Percentiles rank a stretch among this genome's conserved stretches.
These are phyloP conservation scores for Taxidea taxus DNA, from an alignment of 2,113 vertebrate genomes.

Conservation along the genomic window DNA sequence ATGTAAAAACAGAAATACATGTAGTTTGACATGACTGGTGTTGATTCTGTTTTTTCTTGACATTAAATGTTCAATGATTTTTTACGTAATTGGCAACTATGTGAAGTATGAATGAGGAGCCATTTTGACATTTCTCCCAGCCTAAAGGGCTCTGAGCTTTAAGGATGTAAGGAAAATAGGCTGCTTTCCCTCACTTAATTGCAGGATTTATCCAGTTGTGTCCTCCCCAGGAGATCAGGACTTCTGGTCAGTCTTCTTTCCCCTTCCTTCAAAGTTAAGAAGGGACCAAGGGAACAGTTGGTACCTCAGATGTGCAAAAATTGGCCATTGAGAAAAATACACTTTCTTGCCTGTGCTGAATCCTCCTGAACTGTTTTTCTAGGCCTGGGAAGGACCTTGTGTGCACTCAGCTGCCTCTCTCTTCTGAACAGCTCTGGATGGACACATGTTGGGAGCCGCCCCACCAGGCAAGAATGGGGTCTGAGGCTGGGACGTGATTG, in stretches of 20 bases:
- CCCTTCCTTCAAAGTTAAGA: not conserved
- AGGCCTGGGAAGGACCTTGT: not conserved
- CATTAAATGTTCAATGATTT: not conserved
- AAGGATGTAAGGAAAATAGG: not conserved
- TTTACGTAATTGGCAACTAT: not conserved
- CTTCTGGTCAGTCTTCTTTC: not conserved
- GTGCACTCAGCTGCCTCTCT: not conserved
- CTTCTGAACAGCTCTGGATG: not conserved
- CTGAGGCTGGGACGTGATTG: not conserved
- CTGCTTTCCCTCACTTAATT: not conserved
- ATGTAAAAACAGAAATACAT: not conserved
- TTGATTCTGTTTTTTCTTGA: not conserved
- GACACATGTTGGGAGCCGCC: accelerated
- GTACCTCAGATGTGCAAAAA: not conserved
- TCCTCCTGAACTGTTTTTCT: not conserved
- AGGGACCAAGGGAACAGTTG: too few species aligned
- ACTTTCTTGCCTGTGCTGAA: not conserved
- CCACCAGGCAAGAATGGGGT: not conserved
- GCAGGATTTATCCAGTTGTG: not conserved
- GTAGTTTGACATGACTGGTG: not conserved
- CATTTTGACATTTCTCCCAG: not conserved
- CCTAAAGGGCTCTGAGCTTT: not conserved
- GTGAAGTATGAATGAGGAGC: not conserved
- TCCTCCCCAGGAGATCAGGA: not conserved
- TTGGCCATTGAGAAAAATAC: not conserved